These are phyloP conservation scores for Jordanella pulchra DNA, from an alignment of 2,797 vertebrate species.

Conservation along the genomic window DNA sequence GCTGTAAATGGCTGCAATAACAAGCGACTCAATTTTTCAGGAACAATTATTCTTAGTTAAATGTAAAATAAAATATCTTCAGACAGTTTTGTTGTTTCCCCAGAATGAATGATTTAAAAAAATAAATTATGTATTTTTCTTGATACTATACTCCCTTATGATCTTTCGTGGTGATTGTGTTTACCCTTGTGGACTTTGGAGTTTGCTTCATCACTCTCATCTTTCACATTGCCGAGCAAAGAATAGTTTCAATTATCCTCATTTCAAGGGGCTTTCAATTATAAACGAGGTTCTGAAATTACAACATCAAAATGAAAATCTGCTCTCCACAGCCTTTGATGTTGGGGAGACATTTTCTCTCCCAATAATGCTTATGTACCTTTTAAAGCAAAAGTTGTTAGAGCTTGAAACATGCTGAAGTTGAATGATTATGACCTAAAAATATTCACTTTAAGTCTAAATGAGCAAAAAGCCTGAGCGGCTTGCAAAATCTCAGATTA, in stretches of 20 bases:
- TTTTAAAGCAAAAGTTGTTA: background rate
- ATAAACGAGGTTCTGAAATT: background rate
- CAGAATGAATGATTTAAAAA: background rate
- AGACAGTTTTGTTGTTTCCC: background rate
- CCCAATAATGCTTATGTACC: background rate
- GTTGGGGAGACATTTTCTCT: background rate
- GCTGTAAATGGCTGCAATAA: too few relatives aligned
- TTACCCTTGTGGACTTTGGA: slow-evolving; percentile 6
- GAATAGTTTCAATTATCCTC: slow-evolving; percentile 1
- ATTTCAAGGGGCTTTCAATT: slow-evolving; percentile 9
- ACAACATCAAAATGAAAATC: background rate
- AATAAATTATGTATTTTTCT: background rate
- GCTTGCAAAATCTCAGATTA: background rate
- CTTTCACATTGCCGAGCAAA: slow-evolving; percentile 2
- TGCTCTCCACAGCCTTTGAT: slow-evolving; percentile 1
- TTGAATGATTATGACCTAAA: background rate
- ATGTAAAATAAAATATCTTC: background rate
- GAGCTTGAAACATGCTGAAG: background rate
- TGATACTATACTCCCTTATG: background rate
- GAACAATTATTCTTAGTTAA: background rate
- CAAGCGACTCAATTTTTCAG: too few relatives aligned
- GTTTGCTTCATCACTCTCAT: slow-evolving; percentile 2
- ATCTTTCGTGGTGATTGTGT: background rate
- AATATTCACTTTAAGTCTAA: too few relatives aligned
- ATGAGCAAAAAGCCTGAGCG: background rate